Evolutionary conservation across 2,888 invertebrate species (phyloP).

Genomic region (Ophion costatus): DNA sequence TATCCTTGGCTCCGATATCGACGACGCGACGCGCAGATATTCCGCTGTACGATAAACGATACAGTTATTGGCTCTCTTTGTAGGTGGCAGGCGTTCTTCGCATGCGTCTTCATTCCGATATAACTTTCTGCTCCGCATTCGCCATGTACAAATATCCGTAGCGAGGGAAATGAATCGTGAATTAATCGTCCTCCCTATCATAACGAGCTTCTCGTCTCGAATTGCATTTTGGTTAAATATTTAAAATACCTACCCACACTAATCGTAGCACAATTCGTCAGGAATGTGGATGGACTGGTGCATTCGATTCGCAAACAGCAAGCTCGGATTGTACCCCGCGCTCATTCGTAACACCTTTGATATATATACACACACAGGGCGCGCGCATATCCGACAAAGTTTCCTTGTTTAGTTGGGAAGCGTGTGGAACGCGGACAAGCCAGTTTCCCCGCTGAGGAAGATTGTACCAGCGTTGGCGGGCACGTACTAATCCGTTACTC

Average conservation of each 20-base stretch:
- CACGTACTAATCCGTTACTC: constrained; percentile 82
- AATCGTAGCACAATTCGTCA: constrained; percentile 33
- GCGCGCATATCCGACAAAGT: constrained; percentile 74
- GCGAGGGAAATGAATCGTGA: neutral
- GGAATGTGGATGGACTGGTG: constrained; percentile 11
- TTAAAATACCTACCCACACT: neutral
- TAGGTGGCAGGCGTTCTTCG: neutral
- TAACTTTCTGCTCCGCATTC: neutral
- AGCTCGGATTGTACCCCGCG: constrained; percentile 24
- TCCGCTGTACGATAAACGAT: constrained; percentile 4
- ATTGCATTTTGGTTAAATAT: constrained; percentile 11
- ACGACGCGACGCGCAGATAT: constrained; percentile 6
- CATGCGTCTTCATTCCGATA: neutral
- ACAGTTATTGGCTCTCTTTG: constrained; percentile 23
- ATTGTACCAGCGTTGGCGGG: constrained; percentile 59
- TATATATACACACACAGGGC: constrained; percentile 43
- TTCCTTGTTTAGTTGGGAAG: constrained; percentile 76
- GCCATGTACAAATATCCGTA: neutral
- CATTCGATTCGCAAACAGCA: constrained; percentile 62
- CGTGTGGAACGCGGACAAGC: constrained; percentile 39
- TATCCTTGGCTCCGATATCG: constrained; percentile 30
- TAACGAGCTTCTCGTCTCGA: neutral
- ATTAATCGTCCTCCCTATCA: neutral
- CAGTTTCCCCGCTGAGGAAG: constrained; percentile 45
- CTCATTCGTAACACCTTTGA: constrained; percentile 68